These are phyloP conservation scores for Tethya wilhelma DNA, from an alignment of 37 sponge, comb jelly and placozoan genomes.

Conservation along the genomic window DNA sequence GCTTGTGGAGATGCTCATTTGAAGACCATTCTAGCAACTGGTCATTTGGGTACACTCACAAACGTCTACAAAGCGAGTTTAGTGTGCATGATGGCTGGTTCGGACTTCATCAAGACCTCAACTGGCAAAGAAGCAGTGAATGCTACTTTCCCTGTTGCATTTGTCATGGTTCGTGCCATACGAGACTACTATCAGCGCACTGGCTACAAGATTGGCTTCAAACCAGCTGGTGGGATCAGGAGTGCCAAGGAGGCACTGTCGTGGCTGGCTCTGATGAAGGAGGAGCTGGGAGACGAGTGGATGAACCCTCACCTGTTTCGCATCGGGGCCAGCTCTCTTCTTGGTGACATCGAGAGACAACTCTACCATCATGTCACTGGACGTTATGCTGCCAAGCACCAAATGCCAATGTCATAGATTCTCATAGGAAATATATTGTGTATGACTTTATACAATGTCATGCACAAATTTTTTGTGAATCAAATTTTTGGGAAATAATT, in stretches of 20 bases:
- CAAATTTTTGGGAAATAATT: too few relatives aligned
- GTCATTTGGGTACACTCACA: slow-evolving; percentile 93
- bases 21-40: slow-evolving; percentile 97
- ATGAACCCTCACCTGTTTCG: slow-evolving; percentile 93
- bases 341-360: slow-evolving; percentile 98
- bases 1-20: slow-evolving; percentile 96
- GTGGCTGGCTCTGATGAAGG: slow-evolving; percentile 99
- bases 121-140: slow-evolving; percentile 99
- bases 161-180: slow-evolving; percentile 97
- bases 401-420: slow-evolving; percentile 93
- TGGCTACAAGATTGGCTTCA: slow-evolving; percentile 96
- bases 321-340: slow-evolving; percentile 96
- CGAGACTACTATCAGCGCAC: slow-evolving; percentile 90
- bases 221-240: slow-evolving; percentile 96
- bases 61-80: slow-evolving; percentile 97
- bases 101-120: slow-evolving; percentile 98
- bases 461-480: too few relatives aligned
- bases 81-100: slow-evolving; percentile 99
- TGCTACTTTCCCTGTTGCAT: slow-evolving; percentile 98
- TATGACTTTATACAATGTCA: too few relatives aligned
- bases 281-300: slow-evolving; percentile 99
- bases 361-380: slow-evolving; percentile 96
- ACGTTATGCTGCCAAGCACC: slow-evolving; percentile 91
- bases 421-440: not conserved
- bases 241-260: slow-evolving; percentile 94